Base-by-base conservation (phyloP, 2,797 vertebrate genomes). In the Staurois parvus region DNA sequence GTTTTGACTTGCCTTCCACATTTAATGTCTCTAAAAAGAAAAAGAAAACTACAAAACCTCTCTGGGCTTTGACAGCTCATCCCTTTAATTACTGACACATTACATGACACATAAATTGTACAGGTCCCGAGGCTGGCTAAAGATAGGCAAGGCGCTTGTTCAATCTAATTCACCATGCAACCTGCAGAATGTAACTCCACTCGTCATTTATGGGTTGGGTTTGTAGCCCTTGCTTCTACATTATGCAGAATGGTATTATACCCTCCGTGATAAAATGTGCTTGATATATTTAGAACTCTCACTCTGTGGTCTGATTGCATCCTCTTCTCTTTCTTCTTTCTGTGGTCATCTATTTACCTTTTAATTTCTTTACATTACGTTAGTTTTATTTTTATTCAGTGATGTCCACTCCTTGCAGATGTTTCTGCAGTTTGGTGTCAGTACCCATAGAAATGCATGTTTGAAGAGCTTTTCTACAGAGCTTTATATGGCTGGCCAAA, bases 301-400 rank as follows among this genome's bases (percentile, higher is more conserved):
- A 34, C n/a, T 30, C 5, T 78, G 29, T 17, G 52, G 75, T 72
- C 37, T 62, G 75, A 72, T 48, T 78, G 0, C 15, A 13, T 26
- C 37, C 12, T 74, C 70, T 28, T 56, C 26, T 30, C 4, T 28
- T 10, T 73, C 70, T 26, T 37, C 1, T 17, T 67, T 79, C 68
- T 28, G 12, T 81, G 68, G 67, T 56, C 45, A 77, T 13, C 28
- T 26, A 74, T 19, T 84, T 84, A 70, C 30, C 24, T 21, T 48
- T 79, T 48, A 28, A 21, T 29, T 66, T 74, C 37, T 15, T 32
- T 66, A 32, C 40, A 79, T 79, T 67, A 81, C 29, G 26, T 4
- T 28, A 15, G 45, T 42, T 73, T 76, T 85, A 79, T 85, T 79
- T 79, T 67, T 79, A 79, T 42, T 3, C 37, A 64, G 67, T 74